phyloP scores from a whole-genome alignment of 2,113 vertebrate species.

The Triplophysa dalaica region DNA sequence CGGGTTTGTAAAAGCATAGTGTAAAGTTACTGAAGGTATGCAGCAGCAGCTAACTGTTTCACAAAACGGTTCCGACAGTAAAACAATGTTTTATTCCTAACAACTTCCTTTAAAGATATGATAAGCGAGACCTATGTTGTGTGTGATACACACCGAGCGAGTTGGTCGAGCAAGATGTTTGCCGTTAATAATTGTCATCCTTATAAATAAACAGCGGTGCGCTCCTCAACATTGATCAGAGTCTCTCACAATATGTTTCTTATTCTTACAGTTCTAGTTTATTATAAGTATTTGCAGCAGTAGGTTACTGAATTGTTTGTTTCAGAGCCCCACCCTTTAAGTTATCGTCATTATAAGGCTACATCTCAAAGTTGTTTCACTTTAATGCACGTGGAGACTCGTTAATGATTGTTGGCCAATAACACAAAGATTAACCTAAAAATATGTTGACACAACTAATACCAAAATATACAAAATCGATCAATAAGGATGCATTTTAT shows the following conservation, averaged over 20 bases:
- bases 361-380: neutral
- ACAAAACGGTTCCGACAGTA: neutral
- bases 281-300: neutral
- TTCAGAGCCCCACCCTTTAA: neutral
- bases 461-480: no score
- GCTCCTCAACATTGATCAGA: neutral
- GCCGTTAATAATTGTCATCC: neutral
- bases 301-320: neutral
- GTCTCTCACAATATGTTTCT: neutral
- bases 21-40: neutral
- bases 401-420: neutral
- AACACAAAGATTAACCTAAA: neutral
- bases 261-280: neutral
- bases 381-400: neutral
- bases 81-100: neutral
- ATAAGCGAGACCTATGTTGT: neutral
- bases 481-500: no score
- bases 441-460: neutral
- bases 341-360: neutral
- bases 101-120: neutral
- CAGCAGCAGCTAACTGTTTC: neutral
- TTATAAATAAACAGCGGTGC: neutral
- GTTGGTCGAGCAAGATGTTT: neutral
- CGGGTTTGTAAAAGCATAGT: neutral
- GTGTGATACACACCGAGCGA: neutral